Percentiles rank a stretch among this genome's conserved stretches.
Evolutionary conservation across 2,113 vertebrate species (phyloP).

Genomic region (Neolamprologus sp.): DNA sequence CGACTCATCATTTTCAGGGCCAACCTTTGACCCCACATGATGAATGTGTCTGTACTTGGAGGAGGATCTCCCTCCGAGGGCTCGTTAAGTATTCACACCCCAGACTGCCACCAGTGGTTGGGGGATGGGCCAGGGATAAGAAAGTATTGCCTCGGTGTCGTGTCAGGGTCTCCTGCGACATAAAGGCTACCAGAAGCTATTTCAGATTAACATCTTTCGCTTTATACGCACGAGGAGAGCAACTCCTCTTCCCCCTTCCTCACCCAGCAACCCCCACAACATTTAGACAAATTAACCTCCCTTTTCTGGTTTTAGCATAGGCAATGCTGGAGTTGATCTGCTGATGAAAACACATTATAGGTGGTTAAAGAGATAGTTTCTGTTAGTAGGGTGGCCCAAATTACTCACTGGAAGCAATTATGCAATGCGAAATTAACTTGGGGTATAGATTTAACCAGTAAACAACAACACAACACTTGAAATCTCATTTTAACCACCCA

Average conservation of each 20-base stretch:
- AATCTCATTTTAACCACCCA: neutral
- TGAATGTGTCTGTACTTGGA: constrained; percentile 44
- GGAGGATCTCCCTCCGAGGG: neutral
- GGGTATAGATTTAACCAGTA: neutral
- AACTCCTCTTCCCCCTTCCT: neutral
- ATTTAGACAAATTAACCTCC: neutral
- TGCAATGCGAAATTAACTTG: neutral
- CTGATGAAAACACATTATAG: neutral
- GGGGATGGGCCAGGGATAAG: constrained; percentile 32
- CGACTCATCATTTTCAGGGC: constrained; percentile 25
- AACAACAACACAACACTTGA: neutral
- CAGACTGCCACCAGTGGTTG: constrained; percentile 5
- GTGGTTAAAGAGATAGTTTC: neutral
- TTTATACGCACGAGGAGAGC: neutral
- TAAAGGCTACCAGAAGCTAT: neutral
- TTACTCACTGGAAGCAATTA: neutral
- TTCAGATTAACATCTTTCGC: neutral
- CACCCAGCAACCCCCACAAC: neutral
- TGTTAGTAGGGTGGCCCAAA: neutral
- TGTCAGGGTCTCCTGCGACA: neutral
- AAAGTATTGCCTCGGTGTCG: constrained; percentile 15
- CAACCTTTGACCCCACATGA: constrained; percentile 48
- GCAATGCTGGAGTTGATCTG: neutral
- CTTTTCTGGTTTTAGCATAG: neutral
- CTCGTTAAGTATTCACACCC: constrained; percentile 44